Conservation (phyloP, 2,797 vertebrate genomes). For the Megaceryle alcyon region DNA sequence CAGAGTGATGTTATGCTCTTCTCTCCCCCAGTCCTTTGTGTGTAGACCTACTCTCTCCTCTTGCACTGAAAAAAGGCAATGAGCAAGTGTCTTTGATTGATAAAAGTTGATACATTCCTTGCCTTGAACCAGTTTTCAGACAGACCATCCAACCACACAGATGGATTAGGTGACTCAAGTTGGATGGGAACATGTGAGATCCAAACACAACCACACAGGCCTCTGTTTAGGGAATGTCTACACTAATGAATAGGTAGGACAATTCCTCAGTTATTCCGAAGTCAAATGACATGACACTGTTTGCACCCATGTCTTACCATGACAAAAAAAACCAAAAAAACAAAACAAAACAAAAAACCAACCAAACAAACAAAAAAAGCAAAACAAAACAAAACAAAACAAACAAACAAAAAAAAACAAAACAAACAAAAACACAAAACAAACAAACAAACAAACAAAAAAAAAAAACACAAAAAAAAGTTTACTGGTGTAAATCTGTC, state of each 20-base stretch:
- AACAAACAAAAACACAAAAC: too few relatives aligned
- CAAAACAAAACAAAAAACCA: too few relatives aligned
- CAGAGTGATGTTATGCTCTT: accelerated
- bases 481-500: not conserved
- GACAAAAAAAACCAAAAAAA: not conserved
- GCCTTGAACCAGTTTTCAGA: not conserved
- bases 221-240: not conserved
- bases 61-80: not conserved
- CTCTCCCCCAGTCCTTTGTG: not conserved
- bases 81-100: not conserved
- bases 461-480: not conserved
- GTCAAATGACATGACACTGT: not conserved
- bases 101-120: not conserved
- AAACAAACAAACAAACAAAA: too few relatives aligned
- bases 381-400: too few relatives aligned
- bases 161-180: not conserved
- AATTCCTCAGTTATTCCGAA: not conserved
- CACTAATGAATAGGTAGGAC: not conserved
- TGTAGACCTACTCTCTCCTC: not conserved
- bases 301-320: not conserved
- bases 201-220: not conserved
- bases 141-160: not conserved
- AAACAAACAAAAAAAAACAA: too few relatives aligned
- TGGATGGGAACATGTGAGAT: not conserved
- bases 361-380: too few relatives aligned